These are phyloP conservation scores for Zoroaster sp. DNA, from an alignment of 53 echinoderm and acorn worm genomes.

Conservation along the genomic window DNA sequence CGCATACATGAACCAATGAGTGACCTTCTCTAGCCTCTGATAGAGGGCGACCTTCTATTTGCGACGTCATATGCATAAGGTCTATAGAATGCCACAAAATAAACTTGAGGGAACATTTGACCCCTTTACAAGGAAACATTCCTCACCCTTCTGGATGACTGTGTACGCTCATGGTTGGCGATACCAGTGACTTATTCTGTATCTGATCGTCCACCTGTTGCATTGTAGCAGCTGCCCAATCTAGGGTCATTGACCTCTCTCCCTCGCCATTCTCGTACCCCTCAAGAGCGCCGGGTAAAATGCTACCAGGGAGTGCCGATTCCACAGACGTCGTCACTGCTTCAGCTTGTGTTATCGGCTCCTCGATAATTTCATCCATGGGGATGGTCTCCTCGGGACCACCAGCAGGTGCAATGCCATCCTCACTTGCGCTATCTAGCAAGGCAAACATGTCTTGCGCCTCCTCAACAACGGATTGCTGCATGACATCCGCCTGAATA, in stretches of 20 bases:
- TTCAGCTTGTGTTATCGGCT: constrained; percentile 1
- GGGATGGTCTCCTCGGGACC: background rate
- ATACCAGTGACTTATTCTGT: background rate
- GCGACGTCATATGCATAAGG: too few relatives aligned
- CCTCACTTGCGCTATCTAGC: background rate
- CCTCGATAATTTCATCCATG: background rate
- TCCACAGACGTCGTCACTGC: background rate
- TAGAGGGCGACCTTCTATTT: too few relatives aligned
- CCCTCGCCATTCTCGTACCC: background rate
- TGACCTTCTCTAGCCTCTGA: too few relatives aligned
- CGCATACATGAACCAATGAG: too few relatives aligned
- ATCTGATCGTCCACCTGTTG: background rate
- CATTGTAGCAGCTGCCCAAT: constrained; percentile 40
- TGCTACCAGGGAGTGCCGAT: background rate
- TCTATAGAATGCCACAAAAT: too few relatives aligned
- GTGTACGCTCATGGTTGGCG: constrained; percentile 33
- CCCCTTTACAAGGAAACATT: background rate
- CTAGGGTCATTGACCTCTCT: background rate
- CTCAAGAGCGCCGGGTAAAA: background rate
- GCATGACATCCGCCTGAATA: background rate
- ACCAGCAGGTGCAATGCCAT: background rate
- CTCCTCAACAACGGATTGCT: background rate
- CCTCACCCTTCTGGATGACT: constrained; percentile 51
- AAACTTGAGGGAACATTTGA: too few relatives aligned
- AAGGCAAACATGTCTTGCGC: constrained; percentile 10